These are phyloP conservation scores for Aegypius monachus DNA, from an alignment of 2,113 vertebrate genomes.

Conservation along the genomic window DNA sequence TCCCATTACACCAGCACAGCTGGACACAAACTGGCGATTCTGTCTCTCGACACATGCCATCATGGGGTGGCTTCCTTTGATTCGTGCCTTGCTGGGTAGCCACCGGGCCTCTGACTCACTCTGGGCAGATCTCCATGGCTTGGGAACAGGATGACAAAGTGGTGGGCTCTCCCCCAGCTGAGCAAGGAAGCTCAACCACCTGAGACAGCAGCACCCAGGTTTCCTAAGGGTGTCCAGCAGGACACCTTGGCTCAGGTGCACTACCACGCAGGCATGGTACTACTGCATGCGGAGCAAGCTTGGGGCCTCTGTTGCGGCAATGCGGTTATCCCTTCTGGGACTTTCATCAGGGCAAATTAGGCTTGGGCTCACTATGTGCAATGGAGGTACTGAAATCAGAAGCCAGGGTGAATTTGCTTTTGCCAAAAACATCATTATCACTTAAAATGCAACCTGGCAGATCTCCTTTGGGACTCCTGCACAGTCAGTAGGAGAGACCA, in stretches of 20 bases:
- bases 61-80: background rate
- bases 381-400: background rate
- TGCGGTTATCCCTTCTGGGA: background rate
- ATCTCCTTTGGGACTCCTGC: background rate
- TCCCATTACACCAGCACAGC: background rate
- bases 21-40: background rate
- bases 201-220: background rate
- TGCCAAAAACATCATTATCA: background rate
- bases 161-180: background rate
- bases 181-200: background rate
- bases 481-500: background rate
- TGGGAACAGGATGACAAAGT: background rate
- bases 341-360: background rate
- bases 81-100: background rate
- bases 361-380: background rate
- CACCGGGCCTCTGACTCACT: background rate
- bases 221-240: background rate
- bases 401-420: background rate
- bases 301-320: background rate
- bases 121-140: background rate
- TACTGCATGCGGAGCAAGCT: background rate
- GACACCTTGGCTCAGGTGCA: background rate
- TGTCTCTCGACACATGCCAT: accelerated
- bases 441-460: background rate
- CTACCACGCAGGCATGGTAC: background rate